These are phyloP conservation scores for Echiichthys vipera DNA, from an alignment of 2,797 vertebrate species.

Conservation along the genomic window DNA sequence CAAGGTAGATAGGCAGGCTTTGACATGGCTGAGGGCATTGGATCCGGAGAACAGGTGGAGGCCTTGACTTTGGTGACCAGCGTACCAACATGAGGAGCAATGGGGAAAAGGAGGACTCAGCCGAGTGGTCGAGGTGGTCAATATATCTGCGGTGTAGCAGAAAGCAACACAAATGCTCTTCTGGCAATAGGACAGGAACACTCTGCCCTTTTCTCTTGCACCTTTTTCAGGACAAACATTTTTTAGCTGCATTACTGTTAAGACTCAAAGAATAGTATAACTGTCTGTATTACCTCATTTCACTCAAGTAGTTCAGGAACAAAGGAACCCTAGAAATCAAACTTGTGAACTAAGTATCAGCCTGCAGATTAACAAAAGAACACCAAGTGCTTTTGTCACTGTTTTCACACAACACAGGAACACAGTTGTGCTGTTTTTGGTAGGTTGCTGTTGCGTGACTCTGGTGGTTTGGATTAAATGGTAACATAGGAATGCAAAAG, in stretches of 20 bases:
- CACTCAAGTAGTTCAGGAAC: conserved; percentile 7
- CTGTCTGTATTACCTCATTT: background rate
- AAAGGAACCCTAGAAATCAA: background rate
- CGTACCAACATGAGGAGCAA: too few species aligned
- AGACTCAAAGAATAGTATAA: background rate
- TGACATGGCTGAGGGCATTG: too few species aligned
- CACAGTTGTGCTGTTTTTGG: too few species aligned
- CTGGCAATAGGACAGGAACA: background rate
- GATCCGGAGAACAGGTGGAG: too few species aligned
- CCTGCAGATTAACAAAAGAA: background rate
- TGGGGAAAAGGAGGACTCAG: too few species aligned
- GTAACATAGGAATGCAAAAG: background rate
- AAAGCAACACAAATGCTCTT: background rate
- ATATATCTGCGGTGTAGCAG: background rate
- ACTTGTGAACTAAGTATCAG: background rate
- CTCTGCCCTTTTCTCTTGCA: too few species aligned
- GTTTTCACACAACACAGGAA: background rate
- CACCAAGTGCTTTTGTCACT: background rate
- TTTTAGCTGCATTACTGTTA: background rate
- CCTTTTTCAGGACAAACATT: background rate
- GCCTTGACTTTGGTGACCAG: too few species aligned
- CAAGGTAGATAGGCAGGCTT: too few species aligned
- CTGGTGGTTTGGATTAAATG: too few species aligned
- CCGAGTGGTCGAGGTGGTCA: too few species aligned
- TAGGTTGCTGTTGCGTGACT: background rate